phyloP scores from a whole-genome alignment of 2,888 invertebrate species.

The Periphyllus acericola region DNA sequence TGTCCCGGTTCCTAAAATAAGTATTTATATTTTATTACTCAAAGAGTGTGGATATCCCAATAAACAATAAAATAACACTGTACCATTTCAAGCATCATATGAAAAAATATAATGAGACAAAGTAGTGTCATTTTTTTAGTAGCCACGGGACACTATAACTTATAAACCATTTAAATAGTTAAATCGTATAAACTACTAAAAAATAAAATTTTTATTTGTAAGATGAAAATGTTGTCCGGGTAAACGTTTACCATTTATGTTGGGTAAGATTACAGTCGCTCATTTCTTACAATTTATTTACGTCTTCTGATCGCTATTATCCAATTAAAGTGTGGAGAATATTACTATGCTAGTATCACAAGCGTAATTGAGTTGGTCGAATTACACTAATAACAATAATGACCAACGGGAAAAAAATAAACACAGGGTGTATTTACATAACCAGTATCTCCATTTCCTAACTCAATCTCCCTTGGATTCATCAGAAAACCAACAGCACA shows the following conservation, averaged over 20 bases:
- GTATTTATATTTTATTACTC: neutral
- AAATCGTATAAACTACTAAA: neutral
- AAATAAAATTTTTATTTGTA: neutral
- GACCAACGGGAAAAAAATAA: constrained; percentile 37
- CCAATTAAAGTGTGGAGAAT: constrained; percentile 49
- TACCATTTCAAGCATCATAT: neutral
- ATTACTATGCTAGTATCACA: constrained; percentile 12
- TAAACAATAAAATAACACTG: neutral
- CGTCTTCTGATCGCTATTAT: constrained; percentile 31
- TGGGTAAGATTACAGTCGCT: neutral
- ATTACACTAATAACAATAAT: constrained; percentile 55
- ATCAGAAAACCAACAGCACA: neutral
- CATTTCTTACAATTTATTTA: constrained; percentile 31
- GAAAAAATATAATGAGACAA: neutral
- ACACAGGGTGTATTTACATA: constrained; percentile 60
- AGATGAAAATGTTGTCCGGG: neutral
- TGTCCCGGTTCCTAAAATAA: neutral
- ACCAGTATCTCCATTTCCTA: constrained; percentile 42
- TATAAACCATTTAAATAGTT: neutral
- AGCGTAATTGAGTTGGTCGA: constrained; percentile 38
- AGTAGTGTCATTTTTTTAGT: neutral
- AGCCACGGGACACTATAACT: neutral
- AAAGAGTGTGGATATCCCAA: neutral
- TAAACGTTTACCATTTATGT: constrained; percentile 16
- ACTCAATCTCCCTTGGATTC: constrained; percentile 28